These are phyloP conservation scores for Augochlorella aurata DNA, from an alignment of 2,888 invertebrate genomes.

Conservation along the genomic window DNA sequence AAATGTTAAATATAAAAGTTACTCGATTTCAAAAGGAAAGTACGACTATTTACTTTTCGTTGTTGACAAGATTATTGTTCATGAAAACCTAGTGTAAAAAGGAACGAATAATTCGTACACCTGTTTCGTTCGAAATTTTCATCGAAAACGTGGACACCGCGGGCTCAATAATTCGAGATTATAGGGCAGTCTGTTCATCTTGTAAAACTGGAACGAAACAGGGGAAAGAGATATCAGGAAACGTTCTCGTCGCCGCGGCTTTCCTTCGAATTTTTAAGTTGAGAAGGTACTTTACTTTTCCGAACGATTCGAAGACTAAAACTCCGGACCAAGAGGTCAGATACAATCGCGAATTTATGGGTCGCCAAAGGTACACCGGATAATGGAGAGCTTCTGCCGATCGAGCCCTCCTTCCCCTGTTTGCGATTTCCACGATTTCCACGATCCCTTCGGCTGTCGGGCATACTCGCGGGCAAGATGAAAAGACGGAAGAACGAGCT, in stretches of 20 bases:
- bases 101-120: too few species aligned
- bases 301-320: background rate
- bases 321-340: background rate
- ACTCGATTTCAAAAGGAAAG: too few species aligned
- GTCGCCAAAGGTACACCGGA: background rate
- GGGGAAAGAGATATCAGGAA: background rate
- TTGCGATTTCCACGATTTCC: background rate
- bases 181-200: background rate
- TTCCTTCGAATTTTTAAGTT: background rate
- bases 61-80: too few species aligned
- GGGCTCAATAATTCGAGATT: too few species aligned
- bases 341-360: constrained; percentile 10
- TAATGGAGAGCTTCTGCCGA: constrained; percentile 15
- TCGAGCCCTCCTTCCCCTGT: constrained; percentile 11
- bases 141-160: too few species aligned
- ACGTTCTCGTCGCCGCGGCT: background rate
- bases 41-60: too few species aligned
- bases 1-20: too few species aligned
- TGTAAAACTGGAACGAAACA: background rate
- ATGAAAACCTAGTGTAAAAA: too few species aligned
- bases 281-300: background rate
- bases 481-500: constrained; percentile 60
- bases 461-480: constrained; percentile 31
- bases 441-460: constrained; percentile 9
- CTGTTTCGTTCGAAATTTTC: too few species aligned